A percentile compares a stretch with the other conserved stretches of the same genome.
These are phyloP conservation scores for Meriones psammophilus DNA, from an alignment of 2,797 vertebrate species.

Conservation along the genomic window DNA sequence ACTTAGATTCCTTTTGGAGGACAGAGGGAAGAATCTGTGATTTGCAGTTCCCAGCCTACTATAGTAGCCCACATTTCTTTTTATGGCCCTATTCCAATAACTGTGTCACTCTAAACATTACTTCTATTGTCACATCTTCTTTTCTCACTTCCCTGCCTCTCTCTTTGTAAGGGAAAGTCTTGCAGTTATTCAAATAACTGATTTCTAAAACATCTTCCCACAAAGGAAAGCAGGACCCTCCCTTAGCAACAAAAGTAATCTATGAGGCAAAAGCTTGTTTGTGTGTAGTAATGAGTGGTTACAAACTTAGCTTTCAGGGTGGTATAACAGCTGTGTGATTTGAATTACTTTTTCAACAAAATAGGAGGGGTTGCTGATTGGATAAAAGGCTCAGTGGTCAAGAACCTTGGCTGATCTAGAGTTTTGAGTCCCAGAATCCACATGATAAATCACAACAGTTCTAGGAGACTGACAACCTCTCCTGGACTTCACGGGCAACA, in stretches of 20 bases:
- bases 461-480: no score
- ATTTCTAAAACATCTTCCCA: not conserved
- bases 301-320: not conserved
- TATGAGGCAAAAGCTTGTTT: not conserved
- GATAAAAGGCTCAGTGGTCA: not conserved
- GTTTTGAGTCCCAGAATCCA: not conserved
- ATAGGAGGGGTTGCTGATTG: not conserved
- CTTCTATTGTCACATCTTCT: not conserved
- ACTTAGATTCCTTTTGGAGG: not conserved
- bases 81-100: not conserved
- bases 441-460: not conserved
- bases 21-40: not conserved
- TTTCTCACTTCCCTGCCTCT: not conserved
- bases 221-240: not conserved
- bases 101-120: not conserved
- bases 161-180: not conserved
- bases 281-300: not conserved
- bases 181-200: not conserved
- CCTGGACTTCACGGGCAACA: not conserved
- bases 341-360: not conserved
- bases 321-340: not conserved
- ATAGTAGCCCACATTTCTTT: not conserved
- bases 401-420: not conserved
- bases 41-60: constrained; percentile 30
- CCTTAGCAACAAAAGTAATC: not conserved